These are phyloP conservation scores for Byasa hedistus DNA, from an alignment of 2,888 invertebrate species.

Conservation along the genomic window DNA sequence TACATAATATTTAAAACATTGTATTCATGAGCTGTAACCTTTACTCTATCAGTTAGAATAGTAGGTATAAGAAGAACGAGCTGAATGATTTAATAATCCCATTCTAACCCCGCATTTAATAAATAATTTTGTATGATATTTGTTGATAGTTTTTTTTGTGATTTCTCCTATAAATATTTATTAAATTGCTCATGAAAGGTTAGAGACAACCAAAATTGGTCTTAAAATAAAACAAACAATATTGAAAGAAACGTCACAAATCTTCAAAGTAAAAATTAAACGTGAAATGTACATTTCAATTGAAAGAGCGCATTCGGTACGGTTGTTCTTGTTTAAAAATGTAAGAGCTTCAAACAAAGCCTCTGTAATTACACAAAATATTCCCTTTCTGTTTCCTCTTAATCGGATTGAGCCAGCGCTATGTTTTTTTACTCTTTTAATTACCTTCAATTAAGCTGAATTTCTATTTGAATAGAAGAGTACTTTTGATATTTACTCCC, in stretches of 20 bases:
- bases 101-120: too few relatives aligned
- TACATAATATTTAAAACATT: too few relatives aligned
- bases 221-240: background rate
- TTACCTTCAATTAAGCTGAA: background rate
- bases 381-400: background rate
- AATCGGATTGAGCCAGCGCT: background rate
- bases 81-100: too few relatives aligned
- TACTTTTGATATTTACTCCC: background rate
- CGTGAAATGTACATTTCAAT: background rate
- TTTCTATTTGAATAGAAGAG: background rate
- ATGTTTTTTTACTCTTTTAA: background rate
- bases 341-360: background rate
- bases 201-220: background rate
- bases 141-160: fast-evolving
- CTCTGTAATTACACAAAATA: conserved; percentile 5
- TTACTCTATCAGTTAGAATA: too few relatives aligned
- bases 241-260: background rate
- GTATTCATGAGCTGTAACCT: too few relatives aligned
- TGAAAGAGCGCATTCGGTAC: background rate
- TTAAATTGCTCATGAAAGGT: too few relatives aligned
- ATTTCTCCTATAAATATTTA: too few relatives aligned
- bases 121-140: too few relatives aligned
- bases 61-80: too few relatives aligned
- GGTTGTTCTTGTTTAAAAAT: background rate
- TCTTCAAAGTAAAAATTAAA: background rate